Evolutionary conservation across 2,797 vertebrate species (phyloP).

Genomic region (Aplochiton taeniatus): DNA sequence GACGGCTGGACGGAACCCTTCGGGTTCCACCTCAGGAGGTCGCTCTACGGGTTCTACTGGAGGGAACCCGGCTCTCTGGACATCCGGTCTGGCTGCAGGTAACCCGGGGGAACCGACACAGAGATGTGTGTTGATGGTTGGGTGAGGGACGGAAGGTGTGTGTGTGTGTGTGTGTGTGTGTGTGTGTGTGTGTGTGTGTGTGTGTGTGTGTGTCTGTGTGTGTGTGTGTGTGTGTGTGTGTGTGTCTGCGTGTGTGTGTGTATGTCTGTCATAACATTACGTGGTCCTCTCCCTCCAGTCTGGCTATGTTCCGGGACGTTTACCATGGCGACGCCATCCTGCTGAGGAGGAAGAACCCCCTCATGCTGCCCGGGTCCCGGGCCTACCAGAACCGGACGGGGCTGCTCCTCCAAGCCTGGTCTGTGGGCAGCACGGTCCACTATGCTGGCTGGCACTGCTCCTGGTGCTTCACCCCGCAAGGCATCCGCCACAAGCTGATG

Average conservation of each 20-base stretch:
- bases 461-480: constrained; percentile 95
- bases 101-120: too few relatives aligned
- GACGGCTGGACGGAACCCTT: constrained; percentile 98
- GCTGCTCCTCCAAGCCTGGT: constrained; percentile 97
- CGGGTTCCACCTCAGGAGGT: constrained; percentile 96
- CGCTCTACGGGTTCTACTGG: constrained; percentile 98
- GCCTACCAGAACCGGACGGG: constrained; percentile 95
- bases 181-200: neutral
- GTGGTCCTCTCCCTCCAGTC: neutral
- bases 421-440: constrained; percentile 92
- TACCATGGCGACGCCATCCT: constrained; percentile 83
- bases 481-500: constrained; percentile 93
- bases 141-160: neutral
- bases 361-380: constrained; percentile 93
- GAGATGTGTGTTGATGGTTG: neutral
- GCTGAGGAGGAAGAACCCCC: constrained; percentile 93
- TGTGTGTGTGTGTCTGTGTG: neutral
- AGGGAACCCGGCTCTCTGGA: constrained; percentile 97
- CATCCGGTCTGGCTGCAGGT: constrained; percentile 87
- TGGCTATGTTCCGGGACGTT: neutral
- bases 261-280: neutral
- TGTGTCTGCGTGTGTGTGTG: neutral
- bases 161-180: neutral
- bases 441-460: constrained; percentile 99
- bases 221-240: neutral